Evolutionary conservation across 2,113 vertebrate genomes (phyloP), one percentile per base, ranked within the genome.

Genomic region (Haplochromis vanheusdeni): DNA sequence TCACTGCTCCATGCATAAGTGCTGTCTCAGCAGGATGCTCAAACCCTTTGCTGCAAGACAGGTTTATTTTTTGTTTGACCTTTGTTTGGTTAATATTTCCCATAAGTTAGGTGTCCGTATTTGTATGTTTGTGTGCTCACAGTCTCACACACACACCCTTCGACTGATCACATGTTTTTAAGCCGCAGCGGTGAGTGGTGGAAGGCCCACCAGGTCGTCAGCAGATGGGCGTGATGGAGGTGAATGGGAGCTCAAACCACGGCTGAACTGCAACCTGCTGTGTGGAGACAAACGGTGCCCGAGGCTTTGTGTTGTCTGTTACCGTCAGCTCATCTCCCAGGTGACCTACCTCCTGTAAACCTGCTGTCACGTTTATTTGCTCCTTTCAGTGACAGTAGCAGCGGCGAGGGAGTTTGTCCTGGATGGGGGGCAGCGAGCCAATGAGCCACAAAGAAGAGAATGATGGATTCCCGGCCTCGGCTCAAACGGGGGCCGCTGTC

Each of bases 401-500:
- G 70, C 13, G 77, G 90, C 49, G 54, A 47, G 92, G 90, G 92
- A 93, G 90, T 92, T 90, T 87, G 86, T 92, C 90, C 93, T 86
- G 83, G 87, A 87, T 8, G 80, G 84, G 62, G 91, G 80, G 70
- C 84, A 52, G 84, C 11, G 85, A 88, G 88, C 91, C 94, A 94
- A 92, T 88, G 94, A 95, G 93, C 89, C 93, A 87, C 86, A 91
- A 82, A 89, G 86, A 85, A 56, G 89, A 92, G 83, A 88, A 87
- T 96, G 96, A 96, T 96, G 95, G 93, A 96, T 96, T 92, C 81
- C 82, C 89, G 65, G 81, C 75, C 85, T 80, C 35, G 40, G 83
- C 90, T 95, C 91, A 92, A 95, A 95, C 79, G 84, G 88, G 90
- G 86, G 73, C 84, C 80, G 58, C 91, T 92, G 94, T 92, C 94